Evolutionary conservation across 2,113 vertebrate genomes (phyloP), one percentile per base, ranked within the genome.

Genomic region (Sialia sialis): DNA sequence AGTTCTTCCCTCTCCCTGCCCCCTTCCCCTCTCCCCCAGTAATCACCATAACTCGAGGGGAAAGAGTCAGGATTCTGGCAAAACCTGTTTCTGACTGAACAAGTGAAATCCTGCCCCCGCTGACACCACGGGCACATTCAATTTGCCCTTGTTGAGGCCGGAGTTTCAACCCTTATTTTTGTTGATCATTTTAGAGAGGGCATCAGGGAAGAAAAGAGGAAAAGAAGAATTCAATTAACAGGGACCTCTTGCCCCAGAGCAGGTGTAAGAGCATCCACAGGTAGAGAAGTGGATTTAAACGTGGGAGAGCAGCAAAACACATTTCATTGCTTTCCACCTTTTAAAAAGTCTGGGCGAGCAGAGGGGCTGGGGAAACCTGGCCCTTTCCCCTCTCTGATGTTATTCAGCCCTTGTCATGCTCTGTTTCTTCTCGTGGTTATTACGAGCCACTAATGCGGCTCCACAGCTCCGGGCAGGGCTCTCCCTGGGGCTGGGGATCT

Each of bases 321-420:
- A 5, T 73, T 90, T 80, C 67, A 25, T 32, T 25, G 49, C 51
- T 92, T 39, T 32, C 56, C 78, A 11, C 12, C 4, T 36, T 55
- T 74, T 36, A 54, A 39, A 20, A 72, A 32, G 63, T 18, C 52
- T 38, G 39, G 30, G 38, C 36, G 58, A 43, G 44, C 38, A 55
- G 60, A 38, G 52, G 62, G 49, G 49, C 79, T 34, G 48, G 32
- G 16, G 32, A 73, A 72, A 5, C 32, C 29, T 23, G 30, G 83
- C 32, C 25, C 5, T 56, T 66, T 81, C 84, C 67, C 7, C 11
- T 1, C 87, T 79, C 25, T 5, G 0, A 16, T 30, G 38, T 80
- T 52, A 60, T 75, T 94, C 66, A 26, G 60, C 87, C 86, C 97
- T 97, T 98, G 98, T 98, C 98, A 98, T 86, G 97, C 98, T 98